phyloP scores from a whole-genome alignment of 2,113 vertebrate species.

The Phycodurus eques region DNA sequence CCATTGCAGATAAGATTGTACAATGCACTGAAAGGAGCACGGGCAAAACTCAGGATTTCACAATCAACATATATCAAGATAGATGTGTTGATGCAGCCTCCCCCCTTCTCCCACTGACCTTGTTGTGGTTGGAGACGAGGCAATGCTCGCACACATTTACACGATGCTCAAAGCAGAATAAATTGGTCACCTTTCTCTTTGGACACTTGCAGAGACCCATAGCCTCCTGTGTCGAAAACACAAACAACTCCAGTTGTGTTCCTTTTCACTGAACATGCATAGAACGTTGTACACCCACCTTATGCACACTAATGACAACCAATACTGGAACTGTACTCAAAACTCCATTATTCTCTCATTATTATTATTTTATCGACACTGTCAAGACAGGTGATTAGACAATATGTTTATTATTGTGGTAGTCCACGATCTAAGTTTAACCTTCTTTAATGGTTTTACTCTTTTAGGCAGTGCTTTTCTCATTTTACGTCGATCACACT shows the following conservation, averaged over 20 bases:
- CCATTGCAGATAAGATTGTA: slow-evolving; percentile 92
- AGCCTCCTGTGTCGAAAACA: slow-evolving; percentile 33
- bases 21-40: slow-evolving; percentile 78
- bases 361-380: too few species aligned
- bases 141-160: slow-evolving; percentile 93
- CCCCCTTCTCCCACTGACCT: slow-evolving; percentile 79
- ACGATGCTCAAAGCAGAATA: slow-evolving; percentile 92
- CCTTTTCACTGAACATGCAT: neutral
- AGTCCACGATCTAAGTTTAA: too few species aligned
- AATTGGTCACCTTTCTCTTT: slow-evolving; percentile 90
- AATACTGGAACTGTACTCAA: too few species aligned
- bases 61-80: neutral
- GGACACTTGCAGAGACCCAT: slow-evolving; percentile 96
- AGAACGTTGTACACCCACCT: neutral
- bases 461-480: too few species aligned
- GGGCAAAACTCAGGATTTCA: slow-evolving; percentile 3
- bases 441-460: too few species aligned
- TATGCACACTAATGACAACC: neutral
- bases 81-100: neutral
- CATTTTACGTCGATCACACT: too few species aligned
- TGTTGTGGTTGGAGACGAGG: slow-evolving; percentile 87
- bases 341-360: too few species aligned
- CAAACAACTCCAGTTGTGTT: neutral
- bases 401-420: too few species aligned
- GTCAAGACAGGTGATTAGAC: too few species aligned